Percentiles rank a stretch among this genome's conserved stretches.
Evolutionary conservation across 2,888 invertebrate genomes (phyloP).

Genomic region (Schizotus pectinicornis): DNA sequence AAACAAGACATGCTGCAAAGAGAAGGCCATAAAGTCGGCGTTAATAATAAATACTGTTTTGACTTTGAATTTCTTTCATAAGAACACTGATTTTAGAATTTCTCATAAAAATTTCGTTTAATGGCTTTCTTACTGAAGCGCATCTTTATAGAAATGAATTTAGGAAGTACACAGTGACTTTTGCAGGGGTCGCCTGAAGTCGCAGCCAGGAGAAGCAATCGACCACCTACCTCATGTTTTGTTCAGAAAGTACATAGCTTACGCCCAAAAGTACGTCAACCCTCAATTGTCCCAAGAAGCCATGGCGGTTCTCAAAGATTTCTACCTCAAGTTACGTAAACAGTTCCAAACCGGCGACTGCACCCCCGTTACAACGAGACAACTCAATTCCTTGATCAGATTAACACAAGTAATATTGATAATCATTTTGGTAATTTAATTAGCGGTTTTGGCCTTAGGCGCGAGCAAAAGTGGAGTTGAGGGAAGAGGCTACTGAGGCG

Average conservation of each 20-base stretch:
- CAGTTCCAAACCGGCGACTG: conserved; percentile 69
- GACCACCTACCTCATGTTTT: conserved; percentile 78
- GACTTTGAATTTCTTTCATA: no score
- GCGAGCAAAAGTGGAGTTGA: conserved; percentile 84
- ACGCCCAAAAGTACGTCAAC: conserved; percentile 85
- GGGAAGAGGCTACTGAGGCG: conserved; percentile 76
- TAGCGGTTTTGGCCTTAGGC: conserved; percentile 63
- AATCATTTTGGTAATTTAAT: neutral
- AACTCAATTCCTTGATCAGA: conserved; percentile 87
- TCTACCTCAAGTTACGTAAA: conserved; percentile 79
- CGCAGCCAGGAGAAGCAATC: conserved; percentile 66
- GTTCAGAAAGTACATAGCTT: conserved; percentile 90
- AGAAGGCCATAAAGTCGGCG: neutral
- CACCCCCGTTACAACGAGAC: conserved; percentile 86
- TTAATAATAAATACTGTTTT: neutral
- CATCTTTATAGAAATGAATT: neutral
- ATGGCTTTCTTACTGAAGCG: no score
- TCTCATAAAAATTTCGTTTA: no score
- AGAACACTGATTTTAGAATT: no score
- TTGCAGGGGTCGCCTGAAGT: conserved; percentile 67
- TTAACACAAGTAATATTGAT: conserved; percentile 73
- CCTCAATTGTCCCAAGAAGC: conserved; percentile 79
- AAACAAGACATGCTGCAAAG: no score
- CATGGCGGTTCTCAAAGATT: conserved; percentile 72
- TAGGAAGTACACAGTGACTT: neutral